Evolutionary conservation across 1,140 invertebrate genomes (phyloP).

Genomic region (Drosophila tani): DNA sequence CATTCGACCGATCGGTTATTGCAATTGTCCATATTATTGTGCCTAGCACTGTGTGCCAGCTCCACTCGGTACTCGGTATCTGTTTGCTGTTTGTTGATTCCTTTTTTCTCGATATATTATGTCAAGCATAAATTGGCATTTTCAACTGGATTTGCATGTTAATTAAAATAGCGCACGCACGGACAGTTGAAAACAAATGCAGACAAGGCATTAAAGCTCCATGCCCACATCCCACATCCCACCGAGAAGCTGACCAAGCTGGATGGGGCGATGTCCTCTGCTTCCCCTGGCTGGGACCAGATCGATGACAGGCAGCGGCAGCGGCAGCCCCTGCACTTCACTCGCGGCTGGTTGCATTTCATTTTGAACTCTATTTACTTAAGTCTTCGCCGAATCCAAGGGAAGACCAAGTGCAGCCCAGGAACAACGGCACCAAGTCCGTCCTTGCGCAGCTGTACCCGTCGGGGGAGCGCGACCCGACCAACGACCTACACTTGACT

Average conservation of each 20-base stretch:
- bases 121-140: slow-evolving; percentile 83
- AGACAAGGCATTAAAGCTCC: slow-evolving; percentile 71
- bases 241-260: slow-evolving; percentile 56
- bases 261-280: not conserved
- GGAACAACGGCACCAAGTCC: slow-evolving; percentile 31
- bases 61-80: slow-evolving; percentile 19
- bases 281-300: slow-evolving; percentile 28
- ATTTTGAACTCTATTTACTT: slow-evolving; percentile 82
- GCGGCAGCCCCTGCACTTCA: slow-evolving; percentile 55
- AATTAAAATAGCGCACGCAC: slow-evolving; percentile 79
- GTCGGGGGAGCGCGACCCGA: slow-evolving; percentile 54
- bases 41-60: slow-evolving; percentile 24
- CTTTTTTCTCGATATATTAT: slow-evolving; percentile 69
- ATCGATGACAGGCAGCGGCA: slow-evolving; percentile 69
- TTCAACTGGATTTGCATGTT: slow-evolving; percentile 83
- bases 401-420: slow-evolving; percentile 31
- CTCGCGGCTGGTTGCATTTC: slow-evolving; percentile 76
- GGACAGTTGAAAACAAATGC: slow-evolving; percentile 81
- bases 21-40: slow-evolving; percentile 43
- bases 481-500: slow-evolving; percentile 84
- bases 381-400: slow-evolving; percentile 67
- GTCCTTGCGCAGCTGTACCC: slow-evolving; percentile 4
- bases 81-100: slow-evolving; percentile 48
- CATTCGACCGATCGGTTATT: slow-evolving; percentile 12
- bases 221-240: slow-evolving; percentile 10